Evolutionary conservation across 2,888 invertebrate species (phyloP), one percentile per base, ranked within the genome.

Genomic region (Scaeva pyrastri): DNA sequence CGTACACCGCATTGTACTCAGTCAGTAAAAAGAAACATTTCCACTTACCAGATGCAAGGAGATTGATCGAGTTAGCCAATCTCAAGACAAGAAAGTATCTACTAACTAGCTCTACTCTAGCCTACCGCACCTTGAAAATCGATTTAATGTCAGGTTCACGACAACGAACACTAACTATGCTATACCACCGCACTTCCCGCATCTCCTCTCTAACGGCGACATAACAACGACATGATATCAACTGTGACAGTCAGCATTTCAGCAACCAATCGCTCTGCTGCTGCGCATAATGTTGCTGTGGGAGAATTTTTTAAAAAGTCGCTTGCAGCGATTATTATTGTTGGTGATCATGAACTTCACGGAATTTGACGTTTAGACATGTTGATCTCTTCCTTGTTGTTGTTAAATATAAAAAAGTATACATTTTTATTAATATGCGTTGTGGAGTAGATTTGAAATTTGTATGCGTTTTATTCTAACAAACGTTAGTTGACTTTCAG

Each of bases 131-230:
- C 81, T 85, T 85, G 76, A 81, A 85, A 85, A 73, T 81, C 58
- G 73, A 68, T 70, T 81, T 70, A 85, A 85, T 85, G 85, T 85
- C 76, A 81, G 85, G 76, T 77, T 85, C 85, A 85, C 55, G 80
- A 79, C 77, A 52, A 36, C 56, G 58, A 52, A 36, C 56, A 50
- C 31, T 26, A 21, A 21, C 43, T 12, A 19, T 12, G 3, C 26
- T 19, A 12, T 2, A 12, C n/a, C 6, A 11, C 12, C 16, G 21
- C 45, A 43, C 26, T 16, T 48, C 12, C 45, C 45, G 66, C 48
- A 2, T 36, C 66, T 6, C 16, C 31, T 50, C 16, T 5, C 4
- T 31, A n/a, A 64, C 39, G 56, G 31, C 48, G 23, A 52, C 26
- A 68, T 52, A 41, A 60, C 56, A 45, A 41, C 64, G 36, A 55